Percentiles rank a stretch among this genome's conserved stretches.
Conservation (phyloP, 2,888 invertebrate species). For the Chrysolina haemoptera region DNA sequence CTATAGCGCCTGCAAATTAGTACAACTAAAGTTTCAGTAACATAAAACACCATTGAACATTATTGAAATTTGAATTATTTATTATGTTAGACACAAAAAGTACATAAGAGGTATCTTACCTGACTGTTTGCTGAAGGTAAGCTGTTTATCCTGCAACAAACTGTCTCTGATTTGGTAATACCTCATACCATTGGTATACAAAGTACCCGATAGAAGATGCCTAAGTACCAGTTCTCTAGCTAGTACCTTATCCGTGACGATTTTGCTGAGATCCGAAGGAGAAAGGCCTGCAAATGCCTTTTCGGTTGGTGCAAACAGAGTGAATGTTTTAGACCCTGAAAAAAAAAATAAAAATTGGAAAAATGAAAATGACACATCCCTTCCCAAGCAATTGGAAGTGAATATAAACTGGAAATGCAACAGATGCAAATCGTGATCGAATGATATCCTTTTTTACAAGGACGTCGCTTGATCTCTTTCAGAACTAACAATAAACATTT, state of each 20-base stretch:
- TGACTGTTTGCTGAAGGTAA: conserved; percentile 86
- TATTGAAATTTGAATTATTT: too few relatives aligned
- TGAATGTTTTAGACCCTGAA: conserved; percentile 85
- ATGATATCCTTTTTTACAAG: too few relatives aligned
- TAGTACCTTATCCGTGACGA: conserved; percentile 76
- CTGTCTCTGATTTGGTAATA: conserved; percentile 89
- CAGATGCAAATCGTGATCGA: too few relatives aligned
- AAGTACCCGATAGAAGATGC: conserved; percentile 83
- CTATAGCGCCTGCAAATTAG: too few relatives aligned
- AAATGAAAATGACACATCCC: background rate
- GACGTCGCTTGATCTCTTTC: too few relatives aligned
- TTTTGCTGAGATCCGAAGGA: conserved; percentile 75
- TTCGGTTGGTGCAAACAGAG: conserved; percentile 89
- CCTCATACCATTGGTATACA: conserved; percentile 90
- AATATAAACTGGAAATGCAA: too few relatives aligned
- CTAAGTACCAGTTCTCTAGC: conserved; percentile 83
- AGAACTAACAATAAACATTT: too few relatives aligned
- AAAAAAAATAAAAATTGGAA: background rate
- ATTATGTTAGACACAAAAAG: background rate
- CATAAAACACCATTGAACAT: too few relatives aligned
- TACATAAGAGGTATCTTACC: conserved; percentile 69
- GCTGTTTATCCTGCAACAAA: conserved; percentile 81
- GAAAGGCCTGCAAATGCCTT: conserved; percentile 82
- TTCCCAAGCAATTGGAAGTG: too few relatives aligned
- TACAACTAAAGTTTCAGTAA: too few relatives aligned